Evolutionary conservation across 1,140 invertebrate species (phyloP).

Genomic region (Zaprionus camerounensis): DNA sequence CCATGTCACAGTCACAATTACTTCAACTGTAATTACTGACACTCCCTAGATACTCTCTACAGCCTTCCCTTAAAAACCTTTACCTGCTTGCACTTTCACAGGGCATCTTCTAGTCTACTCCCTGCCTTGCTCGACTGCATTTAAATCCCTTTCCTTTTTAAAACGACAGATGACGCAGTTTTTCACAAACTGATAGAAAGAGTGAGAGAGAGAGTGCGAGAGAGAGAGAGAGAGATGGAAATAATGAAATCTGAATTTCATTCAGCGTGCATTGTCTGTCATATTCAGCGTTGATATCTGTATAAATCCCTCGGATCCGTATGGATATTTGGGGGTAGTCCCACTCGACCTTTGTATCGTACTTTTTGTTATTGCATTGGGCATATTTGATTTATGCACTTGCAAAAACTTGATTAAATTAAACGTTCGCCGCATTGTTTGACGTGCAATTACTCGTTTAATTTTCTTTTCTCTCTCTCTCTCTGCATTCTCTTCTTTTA

Average conservation of each 20-base stretch:
- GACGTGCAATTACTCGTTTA: constrained; percentile 41
- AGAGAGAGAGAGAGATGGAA: background rate
- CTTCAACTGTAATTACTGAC: no score
- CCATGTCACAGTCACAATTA: no score
- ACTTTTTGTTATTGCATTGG: constrained; percentile 31
- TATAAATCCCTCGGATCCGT: background rate
- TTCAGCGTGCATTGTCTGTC: background rate
- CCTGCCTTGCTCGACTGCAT: background rate
- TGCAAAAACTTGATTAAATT: constrained; percentile 62
- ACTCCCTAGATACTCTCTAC: no score
- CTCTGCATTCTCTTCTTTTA: background rate
- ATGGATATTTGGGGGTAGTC: background rate
- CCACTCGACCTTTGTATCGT: background rate
- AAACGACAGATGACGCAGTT: background rate
- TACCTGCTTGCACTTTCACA: background rate
- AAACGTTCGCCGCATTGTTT: constrained; percentile 53
- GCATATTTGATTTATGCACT: constrained; percentile 55
- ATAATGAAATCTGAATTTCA: background rate
- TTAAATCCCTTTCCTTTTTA: background rate
- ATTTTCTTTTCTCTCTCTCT: constrained; percentile 16
- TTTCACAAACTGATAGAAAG: background rate
- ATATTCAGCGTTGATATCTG: background rate
- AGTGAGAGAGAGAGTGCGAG: background rate
- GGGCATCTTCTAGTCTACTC: background rate
- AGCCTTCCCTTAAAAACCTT: no score